Base-by-base conservation (phyloP, 30 jellyfish, hydroid and myxozoan genomes). In the Aurelia coerulea region DNA sequence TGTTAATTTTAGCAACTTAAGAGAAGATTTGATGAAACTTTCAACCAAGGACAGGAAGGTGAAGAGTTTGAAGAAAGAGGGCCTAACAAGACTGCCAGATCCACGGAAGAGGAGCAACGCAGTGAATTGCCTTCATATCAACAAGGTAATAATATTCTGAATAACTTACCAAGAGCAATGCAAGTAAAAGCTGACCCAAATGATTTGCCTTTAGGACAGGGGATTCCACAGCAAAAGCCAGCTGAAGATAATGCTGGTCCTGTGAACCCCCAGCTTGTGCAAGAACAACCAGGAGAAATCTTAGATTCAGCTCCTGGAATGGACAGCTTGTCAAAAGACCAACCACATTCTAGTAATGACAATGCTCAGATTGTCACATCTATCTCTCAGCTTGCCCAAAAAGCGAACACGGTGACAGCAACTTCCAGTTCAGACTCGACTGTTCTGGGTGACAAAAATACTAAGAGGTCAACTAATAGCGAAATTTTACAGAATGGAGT, bases 21-120 rank as follows among this genome's bases (percentile, higher is more conserved):
- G 58, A 72, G 96, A 31, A 87, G 89, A 42, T 87, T 87, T 60
- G 90, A 87, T 70, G 90, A 87, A 35, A 87, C 90, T 16, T 76
- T 78, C 78, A 87, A 87, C 84, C 90, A 78, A 66, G 85, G 85
- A 3, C 96, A 87, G 49, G 90, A 77, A 75, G 60, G 70, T 60
- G 96, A 87, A 69, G 96, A 87, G 12, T 76, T 66, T 51, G 96
- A 87, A 34, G 96, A 87, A 32, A 53, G 86, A 51, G 83, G 83
- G 31, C 89, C 90, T 3, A 62, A 66, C 74, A 87, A 87, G 67
- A 70, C 90, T 16, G 87, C 96, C 10, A 62, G 96, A 53, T 39
- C 90, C 8, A 85, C 73, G 5, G 92, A 83, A 23, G 92, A 83
- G 14, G 92, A 83, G 23, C 86, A 67, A 46, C 84, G 68, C n/a